A percentile compares a stretch with the other conserved stretches of the same genome.
Evolutionary conservation across 2,888 invertebrate genomes (phyloP).

Genomic region (Boloria euphrosyne): DNA sequence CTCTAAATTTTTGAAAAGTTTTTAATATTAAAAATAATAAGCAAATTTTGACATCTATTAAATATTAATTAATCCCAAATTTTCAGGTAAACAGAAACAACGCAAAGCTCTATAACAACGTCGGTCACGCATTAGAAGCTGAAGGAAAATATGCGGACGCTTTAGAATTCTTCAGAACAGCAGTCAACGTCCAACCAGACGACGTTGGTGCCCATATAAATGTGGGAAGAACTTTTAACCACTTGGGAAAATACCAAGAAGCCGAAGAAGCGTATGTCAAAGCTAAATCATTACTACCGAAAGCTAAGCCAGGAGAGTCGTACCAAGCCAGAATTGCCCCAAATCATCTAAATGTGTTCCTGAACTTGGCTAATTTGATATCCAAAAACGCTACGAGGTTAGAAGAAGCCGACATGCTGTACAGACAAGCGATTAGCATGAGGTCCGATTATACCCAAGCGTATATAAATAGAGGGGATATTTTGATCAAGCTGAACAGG

Average conservation of each 20-base stretch:
- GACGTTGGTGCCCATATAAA: slow-evolving; percentile 99
- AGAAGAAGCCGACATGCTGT: slow-evolving; percentile 96
- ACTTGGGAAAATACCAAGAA: slow-evolving; percentile 87
- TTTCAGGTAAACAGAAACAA: slow-evolving; percentile 92
- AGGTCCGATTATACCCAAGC: slow-evolving; percentile 97
- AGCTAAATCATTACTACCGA: slow-evolving; percentile 94
- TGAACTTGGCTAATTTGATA: slow-evolving; percentile 96
- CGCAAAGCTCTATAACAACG: slow-evolving; percentile 98
- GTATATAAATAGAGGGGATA: slow-evolving; percentile 98
- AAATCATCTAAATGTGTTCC: slow-evolving; percentile 96
- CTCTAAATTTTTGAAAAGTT: too few species aligned
- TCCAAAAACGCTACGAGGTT: slow-evolving; percentile 95
- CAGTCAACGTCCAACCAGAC: slow-evolving; percentile 95
- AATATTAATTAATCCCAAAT: neutral
- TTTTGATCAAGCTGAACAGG: slow-evolving; percentile 96
- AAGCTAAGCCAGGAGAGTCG: slow-evolving; percentile 95
- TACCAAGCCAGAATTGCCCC: slow-evolving; percentile 98
- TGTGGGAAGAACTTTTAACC: slow-evolving; percentile 97
- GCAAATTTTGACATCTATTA: too few species aligned
- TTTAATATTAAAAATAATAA: too few species aligned
- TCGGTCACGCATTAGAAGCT: slow-evolving; percentile 96
- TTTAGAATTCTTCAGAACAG: slow-evolving; percentile 94
- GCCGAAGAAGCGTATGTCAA: slow-evolving; percentile 96
- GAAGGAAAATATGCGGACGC: slow-evolving; percentile 88
- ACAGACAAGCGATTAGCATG: slow-evolving; percentile 98